These are phyloP conservation scores for Podarcis lilfordi DNA, from an alignment of 2,797 vertebrate genomes.

Conservation along the genomic window DNA sequence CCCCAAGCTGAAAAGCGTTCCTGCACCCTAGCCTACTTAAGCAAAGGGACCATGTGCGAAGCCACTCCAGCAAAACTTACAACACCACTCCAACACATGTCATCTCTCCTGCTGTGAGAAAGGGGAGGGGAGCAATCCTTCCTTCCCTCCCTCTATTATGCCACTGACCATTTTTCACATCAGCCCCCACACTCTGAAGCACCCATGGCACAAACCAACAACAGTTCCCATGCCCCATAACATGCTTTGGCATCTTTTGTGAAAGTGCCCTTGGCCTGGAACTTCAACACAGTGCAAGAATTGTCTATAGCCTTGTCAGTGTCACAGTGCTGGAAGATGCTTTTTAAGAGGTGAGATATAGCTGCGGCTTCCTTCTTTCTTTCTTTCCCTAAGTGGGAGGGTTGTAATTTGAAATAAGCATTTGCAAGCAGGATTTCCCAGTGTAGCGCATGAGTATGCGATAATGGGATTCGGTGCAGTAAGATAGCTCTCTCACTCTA, in stretches of 20 bases:
- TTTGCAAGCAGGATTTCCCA: slow-evolving; percentile 5
- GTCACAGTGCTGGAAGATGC: slow-evolving; percentile 13
- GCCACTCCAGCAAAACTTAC: too few species aligned
- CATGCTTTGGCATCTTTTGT: not conserved
- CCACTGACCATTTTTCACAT: not conserved
- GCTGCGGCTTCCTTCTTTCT: too few species aligned
- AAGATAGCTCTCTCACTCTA: slow-evolving; percentile 16
- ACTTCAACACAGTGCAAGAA: not conserved
- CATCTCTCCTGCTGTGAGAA: too few species aligned
- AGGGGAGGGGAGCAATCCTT: too few species aligned
- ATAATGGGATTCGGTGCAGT: slow-evolving; percentile 49
- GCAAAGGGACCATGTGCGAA: too few species aligned
- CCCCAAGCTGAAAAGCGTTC: too few species aligned
- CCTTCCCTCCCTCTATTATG: not conserved
- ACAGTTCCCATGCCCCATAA: not conserved
- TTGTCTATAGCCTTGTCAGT: slow-evolving; percentile 7
- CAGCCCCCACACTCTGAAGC: not conserved
- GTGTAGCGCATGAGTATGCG: slow-evolving; percentile 6
- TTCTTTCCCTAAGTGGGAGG: slow-evolving; percentile 35
- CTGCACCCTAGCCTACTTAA: too few species aligned
- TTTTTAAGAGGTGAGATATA: slow-evolving; percentile 51
- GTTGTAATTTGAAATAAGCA: slow-evolving; percentile 37
- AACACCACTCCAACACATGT: too few species aligned
- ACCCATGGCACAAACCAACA: too few species aligned
- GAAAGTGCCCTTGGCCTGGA: not conserved